Base-by-base conservation (phyloP, 2,797 vertebrate species). In the Pogonophryne albipinna region DNA sequence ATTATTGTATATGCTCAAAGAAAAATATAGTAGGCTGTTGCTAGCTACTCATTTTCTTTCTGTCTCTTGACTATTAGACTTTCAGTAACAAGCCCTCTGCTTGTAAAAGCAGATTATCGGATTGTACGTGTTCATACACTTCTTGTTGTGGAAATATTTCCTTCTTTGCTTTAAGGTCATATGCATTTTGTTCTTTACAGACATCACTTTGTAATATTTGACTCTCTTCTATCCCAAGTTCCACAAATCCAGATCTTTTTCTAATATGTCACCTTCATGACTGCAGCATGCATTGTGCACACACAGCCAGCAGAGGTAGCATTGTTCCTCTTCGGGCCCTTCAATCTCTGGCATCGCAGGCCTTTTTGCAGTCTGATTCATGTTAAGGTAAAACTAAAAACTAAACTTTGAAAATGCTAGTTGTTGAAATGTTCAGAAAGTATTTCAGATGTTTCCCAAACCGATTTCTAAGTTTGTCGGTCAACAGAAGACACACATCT, bases 1-100 rank as follows among this genome's bases (percentile, higher is more conserved):
- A 93, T 93, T 94, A 93, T 93, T 93, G 82, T 94, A 95, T 94
- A 94, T 92, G 86, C 92, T 87, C 80, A 90, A 91, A 92, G 92
- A 88, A 95, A 95, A 95, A 94, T 95, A 95, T 93, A 94, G 88
- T 34, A 86, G 77, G 53, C 81, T 82, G 82, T 42, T 63, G 76
- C 86, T 71, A 89, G 87, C 89, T 92, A 88, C 87, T 92, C 87
- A 94, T 94, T 94, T 92, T 90, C 89, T 80, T 73, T 75, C 78
- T 82, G 80, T 91, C 68, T 80, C 80, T 88, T 72, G 66, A 85
- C 86, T 91, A 91, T 92, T 91, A 90, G 89, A 86, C 80, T 89
- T 90, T 88, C 85, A 73, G 85, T 91, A 90, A 90, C 84, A 89
- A 91, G 82, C 78, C 42, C 73, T 90, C 44, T 76, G 46, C 74